These are phyloP conservation scores for Hypomecis punctinalis DNA, from an alignment of 2,888 invertebrate genomes.

Conservation along the genomic window DNA sequence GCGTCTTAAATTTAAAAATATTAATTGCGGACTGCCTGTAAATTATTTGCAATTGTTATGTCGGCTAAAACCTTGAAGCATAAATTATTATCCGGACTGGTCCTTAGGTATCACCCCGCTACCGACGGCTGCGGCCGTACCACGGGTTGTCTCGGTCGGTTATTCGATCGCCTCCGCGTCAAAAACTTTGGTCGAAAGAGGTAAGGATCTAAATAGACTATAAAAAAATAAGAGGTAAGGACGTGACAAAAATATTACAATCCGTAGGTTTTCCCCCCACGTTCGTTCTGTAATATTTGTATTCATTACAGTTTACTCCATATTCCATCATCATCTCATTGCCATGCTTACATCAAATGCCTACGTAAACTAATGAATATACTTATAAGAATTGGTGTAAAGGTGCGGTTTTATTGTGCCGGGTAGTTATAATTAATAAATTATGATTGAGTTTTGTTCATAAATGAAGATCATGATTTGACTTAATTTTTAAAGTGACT, in stretches of 20 bases:
- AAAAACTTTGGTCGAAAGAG: slow-evolving; percentile 81
- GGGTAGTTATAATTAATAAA: background rate
- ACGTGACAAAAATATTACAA: slow-evolving; percentile 46
- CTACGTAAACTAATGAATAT: slow-evolving; percentile 31
- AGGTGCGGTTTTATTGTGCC: slow-evolving; percentile 3
- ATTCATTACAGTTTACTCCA: slow-evolving; percentile 20
- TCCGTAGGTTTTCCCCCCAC: slow-evolving; percentile 24
- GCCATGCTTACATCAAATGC: slow-evolving; percentile 37
- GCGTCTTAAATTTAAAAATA: no score
- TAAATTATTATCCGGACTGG: slow-evolving; percentile 67
- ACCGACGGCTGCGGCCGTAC: slow-evolving; percentile 79
- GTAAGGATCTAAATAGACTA: slow-evolving; percentile 60
- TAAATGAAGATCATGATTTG: no score
- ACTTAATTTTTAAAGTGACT: no score
- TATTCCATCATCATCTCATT: slow-evolving; percentile 40
- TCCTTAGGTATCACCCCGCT: slow-evolving; percentile 80
- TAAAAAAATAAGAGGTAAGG: slow-evolving; percentile 70
- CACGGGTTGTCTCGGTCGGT: slow-evolving; percentile 77
- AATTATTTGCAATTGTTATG: slow-evolving; percentile 3
- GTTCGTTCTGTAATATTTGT: slow-evolving; percentile 18
- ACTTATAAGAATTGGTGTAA: slow-evolving; percentile 5
- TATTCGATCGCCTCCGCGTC: slow-evolving; percentile 78
- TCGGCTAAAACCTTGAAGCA: slow-evolving; percentile 30
- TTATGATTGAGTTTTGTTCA: background rate
- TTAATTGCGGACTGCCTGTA: no score